Evolutionary conservation across 2,797 vertebrate genomes (phyloP).

Genomic region (Sebastolobus altivelis): DNA sequence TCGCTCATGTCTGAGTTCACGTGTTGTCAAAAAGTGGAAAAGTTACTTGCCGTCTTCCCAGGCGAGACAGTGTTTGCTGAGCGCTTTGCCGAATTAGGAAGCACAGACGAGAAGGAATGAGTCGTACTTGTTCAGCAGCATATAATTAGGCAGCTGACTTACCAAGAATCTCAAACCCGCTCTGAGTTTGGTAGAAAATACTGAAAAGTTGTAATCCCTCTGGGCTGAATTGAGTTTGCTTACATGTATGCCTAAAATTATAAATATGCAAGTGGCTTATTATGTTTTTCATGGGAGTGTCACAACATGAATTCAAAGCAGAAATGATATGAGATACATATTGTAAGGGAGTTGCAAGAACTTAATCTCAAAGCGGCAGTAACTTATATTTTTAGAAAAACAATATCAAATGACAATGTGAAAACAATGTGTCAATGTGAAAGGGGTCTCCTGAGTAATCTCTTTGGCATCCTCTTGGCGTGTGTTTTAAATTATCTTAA

Average conservation of each 20-base stretch:
- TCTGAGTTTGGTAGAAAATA: slow-evolving; percentile 2
- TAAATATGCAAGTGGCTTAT: slow-evolving; percentile 10
- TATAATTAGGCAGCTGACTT: slow-evolving; percentile 3
- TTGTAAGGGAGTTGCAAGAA: background rate
- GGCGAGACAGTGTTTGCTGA: background rate
- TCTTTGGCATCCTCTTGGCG: background rate
- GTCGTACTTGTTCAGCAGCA: slow-evolving; percentile 21
- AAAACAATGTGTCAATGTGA: background rate
- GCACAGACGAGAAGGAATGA: slow-evolving; percentile 5
- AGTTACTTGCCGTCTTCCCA: background rate
- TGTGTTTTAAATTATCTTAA: background rate
- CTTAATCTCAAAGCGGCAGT: background rate
- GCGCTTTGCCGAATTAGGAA: slow-evolving; percentile 19
- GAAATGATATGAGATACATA: background rate
- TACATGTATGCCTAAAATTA: background rate
- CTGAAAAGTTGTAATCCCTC: slow-evolving; percentile 3
- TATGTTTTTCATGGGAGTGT: background rate
- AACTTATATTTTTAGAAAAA: background rate
- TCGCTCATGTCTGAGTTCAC: background rate
- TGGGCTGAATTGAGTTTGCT: background rate
- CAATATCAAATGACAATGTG: background rate
- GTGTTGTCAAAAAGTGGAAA: slow-evolving; percentile 5
- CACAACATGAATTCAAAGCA: background rate
- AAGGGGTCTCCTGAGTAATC: background rate
- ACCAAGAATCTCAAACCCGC: slow-evolving; percentile 15